These are phyloP conservation scores for Sabellastarte sp. DNA, from an alignment of 2,888 invertebrate species.

Conservation along the genomic window DNA sequence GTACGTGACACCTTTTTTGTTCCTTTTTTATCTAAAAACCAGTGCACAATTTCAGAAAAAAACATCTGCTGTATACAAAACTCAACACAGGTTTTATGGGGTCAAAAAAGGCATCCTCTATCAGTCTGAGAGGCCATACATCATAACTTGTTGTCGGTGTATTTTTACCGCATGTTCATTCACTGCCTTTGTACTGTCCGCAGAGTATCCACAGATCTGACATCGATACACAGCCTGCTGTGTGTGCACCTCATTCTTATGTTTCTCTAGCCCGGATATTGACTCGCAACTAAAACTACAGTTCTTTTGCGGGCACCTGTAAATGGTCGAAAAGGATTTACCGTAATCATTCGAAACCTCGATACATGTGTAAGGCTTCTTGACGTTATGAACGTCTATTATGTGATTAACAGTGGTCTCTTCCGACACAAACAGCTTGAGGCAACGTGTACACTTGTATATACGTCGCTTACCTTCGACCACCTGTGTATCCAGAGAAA, in stretches of 20 bases:
- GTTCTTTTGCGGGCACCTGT: conserved; percentile 20
- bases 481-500: conserved; percentile 15
- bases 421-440: conserved; percentile 25
- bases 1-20: too few species aligned
- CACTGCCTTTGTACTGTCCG: conserved; percentile 18
- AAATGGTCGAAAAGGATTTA: conserved; percentile 19
- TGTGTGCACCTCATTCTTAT: conserved; percentile 18
- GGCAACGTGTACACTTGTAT: conserved; percentile 20
- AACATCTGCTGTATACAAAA: too few species aligned
- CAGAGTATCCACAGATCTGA: conserved; percentile 25
- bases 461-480: conserved; percentile 24
- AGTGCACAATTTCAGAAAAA: too few species aligned
- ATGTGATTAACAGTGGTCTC: conserved; percentile 25
- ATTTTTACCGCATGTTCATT: conserved; percentile 15
- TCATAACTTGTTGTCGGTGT: conserved; percentile 18
- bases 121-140: conserved; percentile 9
- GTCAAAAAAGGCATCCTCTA: too few species aligned
- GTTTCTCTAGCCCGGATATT: conserved; percentile 17
- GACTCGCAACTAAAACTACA: conserved; percentile 19
- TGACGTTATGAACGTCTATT: conserved; percentile 14
- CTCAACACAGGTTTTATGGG: too few species aligned
- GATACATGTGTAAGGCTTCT: conserved; percentile 19
- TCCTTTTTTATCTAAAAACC: too few species aligned
- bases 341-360: conserved; percentile 25
- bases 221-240: conserved; percentile 21